phyloP scores from a whole-genome alignment of 2,113 vertebrate genomes.

The Pterocles orientalis region DNA sequence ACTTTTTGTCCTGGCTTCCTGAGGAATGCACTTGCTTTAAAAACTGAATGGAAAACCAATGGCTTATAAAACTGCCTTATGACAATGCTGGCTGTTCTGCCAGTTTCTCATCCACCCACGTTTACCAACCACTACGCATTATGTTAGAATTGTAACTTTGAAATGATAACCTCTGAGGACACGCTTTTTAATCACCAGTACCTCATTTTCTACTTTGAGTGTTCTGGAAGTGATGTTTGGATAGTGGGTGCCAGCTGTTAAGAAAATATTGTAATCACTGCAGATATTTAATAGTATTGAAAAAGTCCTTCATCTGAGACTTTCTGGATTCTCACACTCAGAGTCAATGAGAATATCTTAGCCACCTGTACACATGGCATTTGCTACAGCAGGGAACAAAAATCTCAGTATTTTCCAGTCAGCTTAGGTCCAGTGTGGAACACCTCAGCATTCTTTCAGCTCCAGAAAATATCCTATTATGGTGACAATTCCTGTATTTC shows the following conservation, averaged over 20 bases:
- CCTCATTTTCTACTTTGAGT: slow-evolving; percentile 16
- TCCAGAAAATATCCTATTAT: not conserved
- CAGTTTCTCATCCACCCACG: slow-evolving; percentile 38
- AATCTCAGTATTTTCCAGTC: not conserved
- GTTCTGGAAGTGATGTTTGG: not conserved
- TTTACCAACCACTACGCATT: slow-evolving; percentile 20
- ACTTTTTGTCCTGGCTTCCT: slow-evolving; percentile 29
- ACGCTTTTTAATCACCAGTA: slow-evolving; percentile 8
- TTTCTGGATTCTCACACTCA: not conserved
- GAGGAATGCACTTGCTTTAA: slow-evolving; percentile 41
- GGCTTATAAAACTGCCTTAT: slow-evolving; percentile 37
- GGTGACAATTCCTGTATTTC: not conserved
- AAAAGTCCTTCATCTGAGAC: not conserved
- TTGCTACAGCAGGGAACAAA: not conserved
- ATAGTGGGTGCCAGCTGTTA: not conserved
- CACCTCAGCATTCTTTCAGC: not conserved
- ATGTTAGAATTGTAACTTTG: slow-evolving; percentile 35
- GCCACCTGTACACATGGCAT: not conserved
- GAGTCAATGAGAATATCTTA: not conserved
- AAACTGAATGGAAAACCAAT: slow-evolving; percentile 57
- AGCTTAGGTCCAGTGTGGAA: not conserved
- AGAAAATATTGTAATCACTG: not conserved
- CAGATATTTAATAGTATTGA: not conserved
- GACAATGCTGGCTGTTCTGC: slow-evolving; percentile 52
- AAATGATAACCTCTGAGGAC: slow-evolving; percentile 41